Base-by-base conservation (phyloP, 2,888 invertebrate species). In the Drosophila vallismaia region DNA sequence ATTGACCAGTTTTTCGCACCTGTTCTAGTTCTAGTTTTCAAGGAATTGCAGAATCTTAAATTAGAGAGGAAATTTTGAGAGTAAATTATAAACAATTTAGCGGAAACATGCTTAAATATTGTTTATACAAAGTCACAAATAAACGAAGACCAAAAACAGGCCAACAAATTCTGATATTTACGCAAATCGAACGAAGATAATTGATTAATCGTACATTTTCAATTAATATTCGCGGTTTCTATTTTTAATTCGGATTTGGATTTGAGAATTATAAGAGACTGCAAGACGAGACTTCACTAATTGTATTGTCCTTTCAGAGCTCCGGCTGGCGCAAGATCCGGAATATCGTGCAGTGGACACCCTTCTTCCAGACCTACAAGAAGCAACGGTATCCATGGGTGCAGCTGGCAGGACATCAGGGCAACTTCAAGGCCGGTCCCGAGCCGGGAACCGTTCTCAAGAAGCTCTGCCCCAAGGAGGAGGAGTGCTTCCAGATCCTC, bases 371-470 rank as follows among this genome's bases (percentile, higher is more conserved):
- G 92, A 98, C 97, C 0, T 98, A 98, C 93, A 98, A 98, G 92
- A 98, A 97, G 91, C 96, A 97, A 92, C 93, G 97, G 82, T 98
- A 98, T 92, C 98, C 98, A 57, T 98, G 98, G 98, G 97, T 98
- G 64, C 98, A 98, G 92, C 93, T 98, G 45, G 98, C 98, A 12
- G 98, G 98, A 0, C 98, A 98, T 91, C 97, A 98, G 92, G 98
- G 98, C 40, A 98, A 97, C 92, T 98, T 98, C 93, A 96, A 97
- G 89, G 97, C 98, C 1, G 98, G 98, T 0, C 96, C 96, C 1
- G 96, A 97, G 84, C 97, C 96, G 85, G 98, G 98, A 45, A 98
- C 98, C 26, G 98, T 98, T 78, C 92, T 98, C 88, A 98, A 98
- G 93, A 98, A 98, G 91, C 93, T 97, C 38, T 97, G 97, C 87